Conservation (phyloP, 2,888 invertebrate genomes). For the Clunio marinus region DNA sequence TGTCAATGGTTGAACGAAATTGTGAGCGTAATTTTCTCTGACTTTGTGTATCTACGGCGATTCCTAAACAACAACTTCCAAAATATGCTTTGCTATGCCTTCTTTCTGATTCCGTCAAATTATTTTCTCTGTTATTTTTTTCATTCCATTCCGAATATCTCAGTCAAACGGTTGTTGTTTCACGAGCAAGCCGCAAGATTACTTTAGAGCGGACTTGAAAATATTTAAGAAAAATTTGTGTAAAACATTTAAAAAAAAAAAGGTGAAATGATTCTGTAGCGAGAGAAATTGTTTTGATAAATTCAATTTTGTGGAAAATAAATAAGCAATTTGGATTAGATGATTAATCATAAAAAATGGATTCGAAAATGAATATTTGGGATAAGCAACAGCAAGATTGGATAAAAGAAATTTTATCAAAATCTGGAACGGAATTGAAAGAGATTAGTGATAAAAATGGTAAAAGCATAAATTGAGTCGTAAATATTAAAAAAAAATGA, state of each 20-base stretch:
- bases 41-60: conserved; percentile 10
- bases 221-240: background rate
- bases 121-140: conserved; percentile 12
- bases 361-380: conserved; percentile 45
- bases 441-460: conserved; percentile 47
- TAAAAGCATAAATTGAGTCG: conserved; percentile 42
- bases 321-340: background rate
- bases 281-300: background rate
- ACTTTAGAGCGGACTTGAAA: background rate
- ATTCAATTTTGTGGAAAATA: background rate
- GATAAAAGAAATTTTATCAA: conserved; percentile 54
- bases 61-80: conserved; percentile 37
- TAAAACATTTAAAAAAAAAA: background rate
- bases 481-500: background rate
- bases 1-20: background rate
- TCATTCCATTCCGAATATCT: conserved; percentile 31
- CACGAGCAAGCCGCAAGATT: background rate
- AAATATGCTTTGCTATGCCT: background rate
- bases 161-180: conserved; percentile 25
- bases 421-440: conserved; percentile 50
- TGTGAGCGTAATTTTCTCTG: conserved; percentile 11
- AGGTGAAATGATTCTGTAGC: background rate
- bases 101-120: conserved; percentile 19
- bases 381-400: conserved; percentile 52
- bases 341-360: conserved; percentile 29